Evolutionary conservation across 2,888 invertebrate species (phyloP), one percentile per base, ranked within the genome.

Genomic region (Colletes collaris): DNA sequence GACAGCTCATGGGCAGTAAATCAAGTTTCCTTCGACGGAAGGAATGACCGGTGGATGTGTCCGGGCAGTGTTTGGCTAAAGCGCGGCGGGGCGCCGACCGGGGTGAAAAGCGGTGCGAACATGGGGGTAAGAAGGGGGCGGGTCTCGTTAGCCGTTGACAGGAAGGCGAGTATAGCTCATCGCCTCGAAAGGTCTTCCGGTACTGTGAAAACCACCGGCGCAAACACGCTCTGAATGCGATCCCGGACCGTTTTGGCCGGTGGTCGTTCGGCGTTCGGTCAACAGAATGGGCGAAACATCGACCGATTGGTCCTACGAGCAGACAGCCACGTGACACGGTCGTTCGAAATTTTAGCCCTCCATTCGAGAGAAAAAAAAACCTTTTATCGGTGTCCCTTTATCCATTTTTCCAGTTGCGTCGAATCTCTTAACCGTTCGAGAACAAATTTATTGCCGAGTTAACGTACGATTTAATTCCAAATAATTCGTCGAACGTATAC

Each of bases 81-180:
- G 84, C 87, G 78, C 87, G 63, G 66, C 83, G 75, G 83, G 85
- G 83, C 37, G 81, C 81, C 85, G 68, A 65, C 64, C 60, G n/a
- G 76, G 80, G 74, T 82, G 87, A 85, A 87, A 86, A 85, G 82
- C 81, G 79, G 77, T 56, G 76, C 63, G 83, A 76, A 67, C 73
- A 78, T 64, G 53, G 79, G 76, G 62, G 81, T 49, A 63, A 79
- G 76, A 79, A 78, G 75, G 81, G 81, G 88, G 88, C 82, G 87
- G 88, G 85, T 79, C 88, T 91, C 86, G 90, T 91, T 90, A 90
- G 87, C 79, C 86, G 91, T 81, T 90, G 91, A 91, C 91, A 89
- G 89, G 86, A 88, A 88, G 82, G 81, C 83, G 82, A 81, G 83
- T 85, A 82, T 88, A 87, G 87, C 83, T 88, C 87, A 86, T 88